Evolutionary conservation across 2,113 vertebrate species (phyloP).

Genomic region (Phoenicopterus ruber): DNA sequence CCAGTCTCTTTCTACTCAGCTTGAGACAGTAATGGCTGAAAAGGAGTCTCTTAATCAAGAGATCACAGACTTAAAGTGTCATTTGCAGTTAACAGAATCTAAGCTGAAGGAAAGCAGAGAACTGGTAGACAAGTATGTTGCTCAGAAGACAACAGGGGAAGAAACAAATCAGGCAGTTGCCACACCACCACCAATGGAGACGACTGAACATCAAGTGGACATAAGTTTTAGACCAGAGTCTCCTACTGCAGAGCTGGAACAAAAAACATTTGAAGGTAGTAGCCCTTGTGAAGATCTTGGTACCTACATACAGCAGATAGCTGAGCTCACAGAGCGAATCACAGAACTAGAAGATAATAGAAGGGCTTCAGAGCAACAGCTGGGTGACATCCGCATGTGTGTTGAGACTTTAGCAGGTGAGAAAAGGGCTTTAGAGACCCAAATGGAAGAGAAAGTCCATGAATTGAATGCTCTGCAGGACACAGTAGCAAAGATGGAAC

Average conservation of each 20-base stretch:
- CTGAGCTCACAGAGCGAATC: conserved; percentile 59
- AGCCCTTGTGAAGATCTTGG: conserved; percentile 6
- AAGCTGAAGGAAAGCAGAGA: conserved; percentile 50
- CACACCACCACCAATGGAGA: not conserved
- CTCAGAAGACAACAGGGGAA: not conserved
- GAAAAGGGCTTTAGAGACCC: conserved; percentile 62
- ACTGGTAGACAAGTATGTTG: not conserved
- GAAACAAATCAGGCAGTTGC: not conserved
- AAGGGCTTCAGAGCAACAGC: conserved; percentile 40
- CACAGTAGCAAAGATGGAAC: conserved; percentile 49
- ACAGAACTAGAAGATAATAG: conserved; percentile 55
- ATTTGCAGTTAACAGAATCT: conserved; percentile 56
- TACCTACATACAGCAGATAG: conserved; percentile 40
- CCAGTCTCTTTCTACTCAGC: conserved; percentile 56
- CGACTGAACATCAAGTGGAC: not conserved
- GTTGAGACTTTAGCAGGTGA: conserved; percentile 57
- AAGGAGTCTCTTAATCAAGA: conserved; percentile 66
- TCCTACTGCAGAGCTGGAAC: not conserved
- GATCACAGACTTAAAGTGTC: conserved; percentile 46
- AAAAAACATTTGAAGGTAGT: not conserved
- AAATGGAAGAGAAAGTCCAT: conserved; percentile 44
- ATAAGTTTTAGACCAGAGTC: not conserved
- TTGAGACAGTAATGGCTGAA: conserved; percentile 60
- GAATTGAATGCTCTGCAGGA: conserved; percentile 60
- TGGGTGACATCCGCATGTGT: not conserved